Conservation (phyloP, 2,113 vertebrate species). For the Antechinus flavipes region DNA sequence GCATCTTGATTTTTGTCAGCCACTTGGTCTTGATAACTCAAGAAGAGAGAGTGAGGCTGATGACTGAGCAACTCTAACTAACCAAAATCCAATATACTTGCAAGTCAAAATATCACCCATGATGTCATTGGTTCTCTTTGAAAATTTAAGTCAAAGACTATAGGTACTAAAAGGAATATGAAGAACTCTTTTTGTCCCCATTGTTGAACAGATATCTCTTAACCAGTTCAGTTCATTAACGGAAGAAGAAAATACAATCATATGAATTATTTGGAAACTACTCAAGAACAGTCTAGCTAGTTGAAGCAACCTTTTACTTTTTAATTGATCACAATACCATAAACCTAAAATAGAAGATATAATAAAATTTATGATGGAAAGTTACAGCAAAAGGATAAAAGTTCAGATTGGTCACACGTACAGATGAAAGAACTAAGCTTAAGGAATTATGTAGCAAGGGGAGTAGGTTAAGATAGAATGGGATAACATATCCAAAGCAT, state of each 20-base stretch:
- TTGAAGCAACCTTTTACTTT: constrained; percentile 9
- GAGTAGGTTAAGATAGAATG: background rate
- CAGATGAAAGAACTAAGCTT: background rate
- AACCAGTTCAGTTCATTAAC: background rate
- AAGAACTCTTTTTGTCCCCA: background rate
- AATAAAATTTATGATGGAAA: background rate
- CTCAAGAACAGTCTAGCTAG: constrained; percentile 1
- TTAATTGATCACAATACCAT: background rate
- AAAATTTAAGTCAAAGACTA: background rate
- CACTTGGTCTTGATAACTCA: background rate
- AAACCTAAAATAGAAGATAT: background rate
- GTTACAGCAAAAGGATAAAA: constrained; percentile 13
- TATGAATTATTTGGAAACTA: constrained; percentile 3
- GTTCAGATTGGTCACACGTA: background rate
- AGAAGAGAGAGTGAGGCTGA: background rate
- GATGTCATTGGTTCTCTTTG: background rate
- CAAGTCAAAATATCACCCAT: background rate
- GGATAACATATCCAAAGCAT: background rate
- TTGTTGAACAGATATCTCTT: background rate
- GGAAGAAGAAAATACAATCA: background rate
- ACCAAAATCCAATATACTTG: background rate
- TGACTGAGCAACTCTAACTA: background rate
- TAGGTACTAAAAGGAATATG: background rate
- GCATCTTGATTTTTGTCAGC: background rate
- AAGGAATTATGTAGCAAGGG: constrained; percentile 27